Base-by-base conservation (phyloP, 1,140 invertebrate species). In the Chrysomallon squamiferum region DNA sequence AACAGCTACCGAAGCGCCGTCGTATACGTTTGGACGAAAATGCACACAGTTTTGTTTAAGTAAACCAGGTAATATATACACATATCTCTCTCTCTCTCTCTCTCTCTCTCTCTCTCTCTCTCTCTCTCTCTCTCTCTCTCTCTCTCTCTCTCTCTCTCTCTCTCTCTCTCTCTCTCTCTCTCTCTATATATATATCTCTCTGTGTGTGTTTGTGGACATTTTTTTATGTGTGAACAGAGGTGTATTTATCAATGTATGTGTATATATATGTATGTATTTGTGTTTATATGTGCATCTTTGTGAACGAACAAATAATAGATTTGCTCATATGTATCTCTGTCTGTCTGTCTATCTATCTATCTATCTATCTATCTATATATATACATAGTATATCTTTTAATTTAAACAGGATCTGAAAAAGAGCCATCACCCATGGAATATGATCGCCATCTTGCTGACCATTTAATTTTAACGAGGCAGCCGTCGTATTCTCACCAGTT, bases 341-440 rank as follows among this genome's bases (percentile, higher is more conserved):
- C 7, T 29, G 6, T 38, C 27, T n/a, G 13, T 41, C 11, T n/a
- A 27, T 45, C 35, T 58, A 3, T 43, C 41, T 25, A 29, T 49
- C 13, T 20, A 27, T 54, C 54, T n/a, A 29, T 25, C 30, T 11
- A 38, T 61, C 22, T 47, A 38, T 22, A 3, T 47, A 38, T 45
- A 3, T 43, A 9, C 18, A 5, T 15, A 27, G 60, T 49, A 22
- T 62, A 25, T 62, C 22, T 62, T 15, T 62, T 29, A 49, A 38
- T 38, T 38, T 38, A 7, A 49, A 11, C 56, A 78, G 76, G 72
- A 15, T 56, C 69, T 0, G 49, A 68, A 0, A 77, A 77, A 38
- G 71, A 76, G 25, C 80, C 80, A 9, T 77, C 78, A 9, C 78
- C 78, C 2, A 69, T 62, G 25, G 75, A 77, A 22, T 82, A 82